Conservation (phyloP, 2,888 invertebrate species). For the Acronicta alni region DNA sequence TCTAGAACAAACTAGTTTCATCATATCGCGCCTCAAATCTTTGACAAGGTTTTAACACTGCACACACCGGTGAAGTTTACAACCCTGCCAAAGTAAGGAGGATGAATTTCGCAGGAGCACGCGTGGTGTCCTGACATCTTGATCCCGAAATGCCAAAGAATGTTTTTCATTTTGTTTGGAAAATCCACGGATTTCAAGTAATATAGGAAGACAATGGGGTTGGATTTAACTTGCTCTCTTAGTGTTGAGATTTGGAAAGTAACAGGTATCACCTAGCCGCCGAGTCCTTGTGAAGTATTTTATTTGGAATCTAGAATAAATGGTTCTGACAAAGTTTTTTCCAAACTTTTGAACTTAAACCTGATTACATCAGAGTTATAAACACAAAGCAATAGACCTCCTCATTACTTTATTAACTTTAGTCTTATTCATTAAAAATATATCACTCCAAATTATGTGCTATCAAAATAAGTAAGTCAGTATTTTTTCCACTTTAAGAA, state of each 20-base stretch:
- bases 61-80: slow-evolving; percentile 27
- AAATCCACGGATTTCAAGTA: slow-evolving; percentile 34
- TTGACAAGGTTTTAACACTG: slow-evolving; percentile 21
- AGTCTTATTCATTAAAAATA: no score
- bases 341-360: no score
- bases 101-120: slow-evolving; percentile 22
- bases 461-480: background rate
- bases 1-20: slow-evolving; percentile 33
- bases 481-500: slow-evolving; percentile 2
- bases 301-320: no score
- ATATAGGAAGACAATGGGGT: slow-evolving; percentile 20
- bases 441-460: background rate
- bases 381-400: no score
- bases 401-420: no score
- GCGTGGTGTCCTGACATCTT: slow-evolving; percentile 13
- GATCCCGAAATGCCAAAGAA: slow-evolving; percentile 15
- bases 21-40: slow-evolving; percentile 40
- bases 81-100: slow-evolving; percentile 24
- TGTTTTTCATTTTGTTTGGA: slow-evolving; percentile 19
- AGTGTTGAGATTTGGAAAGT: slow-evolving; percentile 1
- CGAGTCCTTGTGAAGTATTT: no score
- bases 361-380: no score
- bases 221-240: background rate
- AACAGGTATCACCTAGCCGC: background rate
- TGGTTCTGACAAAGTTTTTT: no score